Evolutionary conservation across 1,140 invertebrate species (phyloP), one percentile per base, ranked within the genome.

Genomic region (Microplitis demolitor): DNA sequence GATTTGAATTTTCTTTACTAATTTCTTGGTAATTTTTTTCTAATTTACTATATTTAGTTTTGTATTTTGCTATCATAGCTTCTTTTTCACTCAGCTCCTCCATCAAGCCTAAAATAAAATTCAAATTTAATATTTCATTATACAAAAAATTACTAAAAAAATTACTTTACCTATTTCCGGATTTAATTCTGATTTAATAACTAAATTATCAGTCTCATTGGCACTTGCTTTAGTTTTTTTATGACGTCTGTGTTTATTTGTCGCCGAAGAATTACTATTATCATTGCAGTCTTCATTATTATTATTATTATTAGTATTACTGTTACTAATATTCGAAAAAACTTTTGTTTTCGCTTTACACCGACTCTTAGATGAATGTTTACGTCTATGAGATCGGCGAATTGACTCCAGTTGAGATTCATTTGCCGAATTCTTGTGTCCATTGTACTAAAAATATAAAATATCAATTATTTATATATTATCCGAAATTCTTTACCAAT

Each of bases 11-110:
- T 24, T 81, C 74, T 24, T 68, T 53, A 58, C 79, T 66, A 31
- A 82, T 13, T 51, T 78, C 73, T 9, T 79, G 66, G 39, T 79
- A 80, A 72, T 60, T 74, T 71, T 80, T 79, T 33, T 81, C 78
- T 16, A 87, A 77, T 60, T 83, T 85, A 0, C 77, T 73, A 61
- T 80, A 84, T 11, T 85, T 84, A 4, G 68, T 79, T 33, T 72
- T 74, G 16, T 84, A 54, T 74, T 76, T 85, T 16, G 60, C 64
- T 9, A 83, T 60, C 3, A 82, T 58, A 1, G 69, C 4, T 64
- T 83, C 77, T 60, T 79, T 83, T 67, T 81, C 78, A 54, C 66
- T 77, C 0, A 73, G 31, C 45, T 79, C 75, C 45, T 78, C 74
- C 39, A 69, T 73, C 11, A 63, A 72, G 45, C 53, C 78, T 79